These are phyloP conservation scores for Geodia barretti DNA, from an alignment of 37 sponge, comb jelly and placozoan genomes.

Conservation along the genomic window DNA sequence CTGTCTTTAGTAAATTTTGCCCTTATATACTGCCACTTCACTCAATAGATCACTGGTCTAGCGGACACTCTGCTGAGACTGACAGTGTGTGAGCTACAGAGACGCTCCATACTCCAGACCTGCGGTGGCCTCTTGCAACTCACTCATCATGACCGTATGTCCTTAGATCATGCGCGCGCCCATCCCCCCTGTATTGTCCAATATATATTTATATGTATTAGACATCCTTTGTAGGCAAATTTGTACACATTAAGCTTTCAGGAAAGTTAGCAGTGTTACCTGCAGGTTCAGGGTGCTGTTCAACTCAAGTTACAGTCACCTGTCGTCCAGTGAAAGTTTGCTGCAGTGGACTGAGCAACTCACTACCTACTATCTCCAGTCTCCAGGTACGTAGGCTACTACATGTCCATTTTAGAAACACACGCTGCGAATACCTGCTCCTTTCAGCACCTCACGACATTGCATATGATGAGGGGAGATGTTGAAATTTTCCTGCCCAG, in stretches of 20 bases:
- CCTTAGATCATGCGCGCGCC: neutral
- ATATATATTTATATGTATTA: neutral
- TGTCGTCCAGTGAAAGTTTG: slow-evolving; percentile 14
- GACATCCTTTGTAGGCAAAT: neutral
- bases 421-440: no score
- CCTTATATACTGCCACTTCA: neutral
- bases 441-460: no score
- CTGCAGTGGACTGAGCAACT: slow-evolving; percentile 35
- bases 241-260: no score
- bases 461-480: no score
- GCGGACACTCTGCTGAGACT: neutral
- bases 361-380: slow-evolving; percentile 9
- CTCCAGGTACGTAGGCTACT: slow-evolving; percentile 11
- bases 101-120: slow-evolving; percentile 7
- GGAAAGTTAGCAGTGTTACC: neutral
- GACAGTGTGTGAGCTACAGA: slow-evolving; percentile 9
- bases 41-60: neutral
- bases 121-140: slow-evolving; percentile 22
- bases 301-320: slow-evolving; percentile 18
- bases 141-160: neutral
- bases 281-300: slow-evolving; percentile 48
- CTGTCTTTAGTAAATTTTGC: no score
- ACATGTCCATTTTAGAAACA: no score
- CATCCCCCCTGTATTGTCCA: neutral
- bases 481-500: no score